Conservation (phyloP, 1,140 invertebrate species). For the Atopsyche davidsoni region DNA sequence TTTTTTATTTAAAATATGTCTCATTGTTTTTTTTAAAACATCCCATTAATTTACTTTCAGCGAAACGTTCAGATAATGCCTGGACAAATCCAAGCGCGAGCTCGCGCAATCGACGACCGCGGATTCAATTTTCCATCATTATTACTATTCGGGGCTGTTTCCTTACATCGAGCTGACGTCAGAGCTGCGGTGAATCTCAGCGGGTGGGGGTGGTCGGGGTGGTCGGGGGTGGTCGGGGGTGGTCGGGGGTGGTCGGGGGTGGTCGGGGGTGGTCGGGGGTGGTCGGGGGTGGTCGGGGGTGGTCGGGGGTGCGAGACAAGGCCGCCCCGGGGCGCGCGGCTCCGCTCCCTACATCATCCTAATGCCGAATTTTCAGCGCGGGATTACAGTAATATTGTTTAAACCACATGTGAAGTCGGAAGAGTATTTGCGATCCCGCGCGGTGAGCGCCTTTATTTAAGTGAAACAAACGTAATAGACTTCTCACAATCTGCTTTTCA, state of each 20-base stretch:
- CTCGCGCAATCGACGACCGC: neutral
- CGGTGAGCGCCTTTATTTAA: neutral
- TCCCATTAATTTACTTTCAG: neutral
- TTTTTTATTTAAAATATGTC: neutral
- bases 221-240: too few relatives aligned
- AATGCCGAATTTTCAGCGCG: neutral
- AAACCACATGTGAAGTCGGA: neutral
- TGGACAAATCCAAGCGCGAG: neutral
- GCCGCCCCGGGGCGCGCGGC: neutral
- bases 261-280: too few relatives aligned
- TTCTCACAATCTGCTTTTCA: too few relatives aligned
- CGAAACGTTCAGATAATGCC: neutral
- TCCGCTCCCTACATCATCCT: neutral
- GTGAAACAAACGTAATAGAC: neutral
- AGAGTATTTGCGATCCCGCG: neutral
- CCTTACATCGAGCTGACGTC: constrained; percentile 10
- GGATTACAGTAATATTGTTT: neutral
- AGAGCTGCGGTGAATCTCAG: constrained; percentile 6
- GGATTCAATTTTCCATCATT: constrained; percentile 15
- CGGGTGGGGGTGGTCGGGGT: neutral
- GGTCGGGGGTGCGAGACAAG: too few relatives aligned
- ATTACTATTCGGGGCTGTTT: constrained; percentile 14
- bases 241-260: too few relatives aligned
- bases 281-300: too few relatives aligned
- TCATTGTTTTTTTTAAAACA: constrained; percentile 2